A percentile compares a stretch with the other conserved stretches of the same genome.
phyloP scores from a whole-genome alignment of 1,140 invertebrate species.

The Aricia agestis region DNA sequence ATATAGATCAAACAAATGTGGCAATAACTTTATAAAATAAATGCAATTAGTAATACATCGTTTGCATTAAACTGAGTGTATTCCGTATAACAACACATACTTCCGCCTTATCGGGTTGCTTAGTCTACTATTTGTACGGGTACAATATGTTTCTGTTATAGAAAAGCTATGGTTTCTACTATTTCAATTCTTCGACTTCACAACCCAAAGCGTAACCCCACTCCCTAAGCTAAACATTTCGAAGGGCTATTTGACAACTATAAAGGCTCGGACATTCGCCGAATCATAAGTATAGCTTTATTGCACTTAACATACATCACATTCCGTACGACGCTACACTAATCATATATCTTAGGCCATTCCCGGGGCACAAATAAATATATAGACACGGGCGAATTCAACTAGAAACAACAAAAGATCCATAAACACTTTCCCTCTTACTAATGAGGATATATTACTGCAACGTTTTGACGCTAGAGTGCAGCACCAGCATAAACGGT shows the following conservation, averaged over 20 bases:
- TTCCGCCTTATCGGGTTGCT: no score
- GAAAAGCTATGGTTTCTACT: no score
- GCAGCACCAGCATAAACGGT: no score
- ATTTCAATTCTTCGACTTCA: no score
- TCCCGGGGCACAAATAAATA: neutral
- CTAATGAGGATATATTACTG: no score
- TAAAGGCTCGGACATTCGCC: conserved; percentile 50
- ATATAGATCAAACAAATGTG: no score
- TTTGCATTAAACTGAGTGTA: neutral
- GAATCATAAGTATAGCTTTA: conserved; percentile 57
- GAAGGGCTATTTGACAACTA: conserved; percentile 42
- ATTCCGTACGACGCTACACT: conserved; percentile 31
- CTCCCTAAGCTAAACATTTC: conserved; percentile 51
- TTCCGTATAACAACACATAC: neutral
- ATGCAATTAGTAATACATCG: no score
- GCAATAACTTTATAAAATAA: no score
- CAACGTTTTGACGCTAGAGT: no score
- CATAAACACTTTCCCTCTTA: conserved; percentile 43
- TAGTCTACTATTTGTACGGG: no score
- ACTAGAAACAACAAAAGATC: conserved; percentile 71
- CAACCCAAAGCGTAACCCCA: conserved; percentile 23
- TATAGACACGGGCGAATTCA: conserved; percentile 30
- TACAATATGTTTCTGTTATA: no score
- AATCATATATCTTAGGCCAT: neutral
- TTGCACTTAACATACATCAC: conserved; percentile 54